Evolutionary conservation across 2,888 invertebrate species (phyloP).

Genomic region (Mylabris sibirica): DNA sequence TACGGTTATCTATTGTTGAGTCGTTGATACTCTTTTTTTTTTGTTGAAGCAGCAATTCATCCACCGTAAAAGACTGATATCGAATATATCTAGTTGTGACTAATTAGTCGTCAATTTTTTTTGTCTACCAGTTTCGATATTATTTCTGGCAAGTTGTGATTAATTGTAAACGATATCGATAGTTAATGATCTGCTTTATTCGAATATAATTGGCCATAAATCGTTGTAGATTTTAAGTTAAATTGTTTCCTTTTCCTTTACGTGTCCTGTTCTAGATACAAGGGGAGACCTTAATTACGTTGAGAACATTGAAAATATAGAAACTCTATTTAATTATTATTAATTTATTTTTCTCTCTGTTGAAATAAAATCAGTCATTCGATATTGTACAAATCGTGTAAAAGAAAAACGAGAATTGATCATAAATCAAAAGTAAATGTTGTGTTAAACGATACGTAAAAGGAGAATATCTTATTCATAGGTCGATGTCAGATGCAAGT

Average conservation of each 20-base stretch:
- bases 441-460: conserved; percentile 46
- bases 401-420: conserved; percentile 4
- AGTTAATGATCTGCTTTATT: conserved; percentile 40
- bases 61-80: neutral
- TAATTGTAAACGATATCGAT: conserved; percentile 27
- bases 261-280: conserved; percentile 19
- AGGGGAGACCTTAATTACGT: conserved; percentile 29
- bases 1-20: conserved; percentile 23
- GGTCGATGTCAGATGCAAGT: conserved; percentile 44
- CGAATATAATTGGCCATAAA: conserved; percentile 43
- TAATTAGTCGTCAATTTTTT: neutral
- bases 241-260: conserved; percentile 47
- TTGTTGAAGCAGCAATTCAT: neutral
- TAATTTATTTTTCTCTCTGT: conserved; percentile 16
- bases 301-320: neutral
- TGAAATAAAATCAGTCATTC: conserved; percentile 22
- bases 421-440: conserved; percentile 15
- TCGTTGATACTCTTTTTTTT: neutral
- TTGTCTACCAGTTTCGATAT: neutral
- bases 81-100: neutral
- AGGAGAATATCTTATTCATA: conserved; percentile 47
- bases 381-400: conserved; percentile 10
- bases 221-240: conserved; percentile 44
- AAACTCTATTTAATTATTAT: neutral
- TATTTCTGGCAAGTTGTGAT: conserved; percentile 16